These are phyloP conservation scores for Lerema accius DNA, from an alignment of 1,140 invertebrate species.

Conservation along the genomic window DNA sequence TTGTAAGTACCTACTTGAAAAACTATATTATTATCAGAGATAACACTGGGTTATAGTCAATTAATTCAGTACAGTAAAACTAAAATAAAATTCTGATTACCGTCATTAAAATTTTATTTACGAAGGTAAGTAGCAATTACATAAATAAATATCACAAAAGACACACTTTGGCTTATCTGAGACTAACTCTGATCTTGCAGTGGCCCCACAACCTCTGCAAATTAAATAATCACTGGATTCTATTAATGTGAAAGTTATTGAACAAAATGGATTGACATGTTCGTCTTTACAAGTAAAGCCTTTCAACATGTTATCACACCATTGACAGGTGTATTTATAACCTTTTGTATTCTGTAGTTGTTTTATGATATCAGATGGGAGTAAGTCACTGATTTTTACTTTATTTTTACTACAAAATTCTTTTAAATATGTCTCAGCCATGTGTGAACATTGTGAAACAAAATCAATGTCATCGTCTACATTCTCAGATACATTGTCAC, in stretches of 20 bases:
- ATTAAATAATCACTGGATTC: conserved; percentile 54
- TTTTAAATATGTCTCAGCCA: conserved; percentile 54
- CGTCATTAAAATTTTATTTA: no score
- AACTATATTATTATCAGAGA: no score
- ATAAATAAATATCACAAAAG: conserved; percentile 67
- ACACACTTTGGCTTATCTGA: conserved; percentile 53
- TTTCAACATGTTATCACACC: conserved; percentile 59
- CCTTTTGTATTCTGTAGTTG: conserved; percentile 18
- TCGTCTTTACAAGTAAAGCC: conserved; percentile 55
- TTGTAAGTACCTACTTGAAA: no score
- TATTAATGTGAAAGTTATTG: conserved; percentile 63
- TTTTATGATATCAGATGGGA: conserved; percentile 37
- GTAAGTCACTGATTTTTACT: conserved; percentile 35
- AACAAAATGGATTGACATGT: conserved; percentile 67
- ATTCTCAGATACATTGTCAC: conserved; percentile 18
- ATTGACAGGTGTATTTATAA: conserved; percentile 54
- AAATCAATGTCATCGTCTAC: no score
- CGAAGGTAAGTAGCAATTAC: conserved; percentile 34
- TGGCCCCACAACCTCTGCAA: conserved; percentile 55
- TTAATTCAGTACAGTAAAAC: no score
- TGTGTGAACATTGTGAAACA: conserved; percentile 52
- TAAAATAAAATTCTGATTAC: no score
- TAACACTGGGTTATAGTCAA: no score
- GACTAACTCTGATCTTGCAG: conserved; percentile 49
- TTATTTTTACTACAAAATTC: conserved; percentile 58